Evolutionary conservation across 37 sponge, comb jelly and placozoan species (phyloP), one percentile per base, ranked within the genome.

Genomic region (Halichondria panicea): DNA sequence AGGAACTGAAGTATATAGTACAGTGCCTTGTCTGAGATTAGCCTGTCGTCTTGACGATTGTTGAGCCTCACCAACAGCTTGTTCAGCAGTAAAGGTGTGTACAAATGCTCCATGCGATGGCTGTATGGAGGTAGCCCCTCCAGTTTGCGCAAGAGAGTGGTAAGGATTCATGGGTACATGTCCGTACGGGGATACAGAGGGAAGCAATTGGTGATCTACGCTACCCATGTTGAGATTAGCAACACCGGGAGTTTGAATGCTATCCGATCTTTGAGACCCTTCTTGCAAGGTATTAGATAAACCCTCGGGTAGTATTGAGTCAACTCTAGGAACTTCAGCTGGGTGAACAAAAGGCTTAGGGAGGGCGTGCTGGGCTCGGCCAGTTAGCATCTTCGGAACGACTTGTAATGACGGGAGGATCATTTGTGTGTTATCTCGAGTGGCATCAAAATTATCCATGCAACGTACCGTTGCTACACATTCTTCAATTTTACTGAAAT

Each of bases 1-100:
- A 9, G 76, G 76, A 32, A 76, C 28, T 8, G 58, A 22, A 39
- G 58, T 72, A 43, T 34, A 72, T 4, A 37, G 12, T 11, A 72
- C 58, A 13, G 73, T 56, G 1, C 73, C 73, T 18, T 55, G 57
- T 48, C 15, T 11, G 52, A 48, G 11, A 48, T 48, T 48, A 9
- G 13, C 12, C 27, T 9, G 27, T 56, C 11, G 11, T 28, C 12
- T 4, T 9, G 27, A 4, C 12, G 5, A 28, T 28, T 28, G 27
- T 56, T 56, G 5, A 4, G 11, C 12, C 27, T 28, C 12, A 28
- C 27, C 57, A 28, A 28, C 5, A 12, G 12, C 5, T 56, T 13
- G 57, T 4, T 28, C n/a, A 9, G n/a, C 27, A 4, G 5, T 24
- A 3, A 24, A 56, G 3, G 12, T 4, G 5, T 4, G 27, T 24